Evolutionary conservation across 2,888 invertebrate species (phyloP), one percentile per base, ranked within the genome.

Genomic region (Bruchidius siliquastri): DNA sequence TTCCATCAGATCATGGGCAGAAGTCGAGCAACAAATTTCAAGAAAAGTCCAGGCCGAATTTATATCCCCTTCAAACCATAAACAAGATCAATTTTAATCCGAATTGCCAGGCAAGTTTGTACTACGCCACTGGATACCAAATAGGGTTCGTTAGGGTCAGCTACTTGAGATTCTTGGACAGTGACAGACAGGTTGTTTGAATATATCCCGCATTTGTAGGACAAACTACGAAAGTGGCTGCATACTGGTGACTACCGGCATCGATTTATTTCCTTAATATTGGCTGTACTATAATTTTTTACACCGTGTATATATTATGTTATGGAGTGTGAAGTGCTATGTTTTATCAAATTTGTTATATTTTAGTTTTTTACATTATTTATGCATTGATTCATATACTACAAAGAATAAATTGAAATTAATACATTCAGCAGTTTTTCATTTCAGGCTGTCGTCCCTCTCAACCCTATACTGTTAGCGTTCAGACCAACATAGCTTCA

Each of bases 1-100:
- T 80, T 68, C 79, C 79, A 0, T 74, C 75, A 71, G 67, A 67
- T 8, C 26, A 21, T n/a, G 68, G 30, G n/a, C 26, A 67, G n/a
- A 32, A 67, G 18, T 67, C 49, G 20, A 72, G 20, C 22, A 21
- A 73, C 68, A 10, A 73, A 72, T 69, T 70, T 6, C 20, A 77
- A 73, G 74, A 76, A 70, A 26, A 74, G n/a, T 72, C 78, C 22
- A 80, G 78, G 70, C 77, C 81, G 4, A 81, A 84, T 76, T 76
- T 82, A 67, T 86, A 86, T 76, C 83, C 85, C 0, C 75, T 87
- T 69, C 81, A 82, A 71, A 76, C 82, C 18, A 78, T 86, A 71
- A 86, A 82, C 71, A 84, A 86, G 83, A 82, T 88, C 21, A 81
- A 81, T 21, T 86, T 86, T 82, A 89, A 89, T 81, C 87, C 88